A percentile compares a stretch with the other conserved stretches of the same genome.
Conservation (phyloP, 1,140 invertebrate genomes). For the Drosophila rhopaloa region DNA sequence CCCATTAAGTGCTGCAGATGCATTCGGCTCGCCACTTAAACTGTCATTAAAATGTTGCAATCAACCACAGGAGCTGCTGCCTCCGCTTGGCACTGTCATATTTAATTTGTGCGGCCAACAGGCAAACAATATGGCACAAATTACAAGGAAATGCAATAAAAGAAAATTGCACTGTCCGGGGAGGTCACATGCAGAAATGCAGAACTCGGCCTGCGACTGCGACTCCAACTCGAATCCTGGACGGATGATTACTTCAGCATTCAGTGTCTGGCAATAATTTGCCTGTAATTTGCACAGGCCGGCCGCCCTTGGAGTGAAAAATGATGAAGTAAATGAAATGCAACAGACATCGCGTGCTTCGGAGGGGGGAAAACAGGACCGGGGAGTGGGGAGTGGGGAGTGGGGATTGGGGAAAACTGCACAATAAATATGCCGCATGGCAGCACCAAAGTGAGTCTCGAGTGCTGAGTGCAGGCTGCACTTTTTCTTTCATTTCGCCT, state of each 20-base stretch:
- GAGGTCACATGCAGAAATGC: slow-evolving; percentile 7
- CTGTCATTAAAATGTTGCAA: slow-evolving; percentile 79
- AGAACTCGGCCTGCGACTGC: too few species aligned
- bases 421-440: slow-evolving; percentile 58
- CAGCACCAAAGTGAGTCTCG: slow-evolving; percentile 66
- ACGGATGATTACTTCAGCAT: slow-evolving; percentile 69
- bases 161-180: slow-evolving; percentile 33
- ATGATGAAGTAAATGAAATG: slow-evolving; percentile 78
- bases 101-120: slow-evolving; percentile 71
- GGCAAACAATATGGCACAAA: slow-evolving; percentile 78
- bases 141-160: slow-evolving; percentile 80
- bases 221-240: slow-evolving; percentile 8
- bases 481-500: slow-evolving; percentile 25
- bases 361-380: slow-evolving; percentile 7
- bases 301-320: slow-evolving; percentile 41
- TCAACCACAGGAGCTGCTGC: slow-evolving; percentile 60
- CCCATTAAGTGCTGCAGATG: slow-evolving; percentile 57
- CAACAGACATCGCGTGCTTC: slow-evolving; percentile 66
- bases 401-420: neutral
- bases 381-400: neutral
- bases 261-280: slow-evolving; percentile 75
- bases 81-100: slow-evolving; percentile 39
- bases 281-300: slow-evolving; percentile 69
- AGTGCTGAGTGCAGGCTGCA: slow-evolving; percentile 55
- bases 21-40: slow-evolving; percentile 68